Evolutionary conservation across 1,140 invertebrate genomes (phyloP), one percentile per base, ranked within the genome.

Genomic region (Drosophila saltans): DNA sequence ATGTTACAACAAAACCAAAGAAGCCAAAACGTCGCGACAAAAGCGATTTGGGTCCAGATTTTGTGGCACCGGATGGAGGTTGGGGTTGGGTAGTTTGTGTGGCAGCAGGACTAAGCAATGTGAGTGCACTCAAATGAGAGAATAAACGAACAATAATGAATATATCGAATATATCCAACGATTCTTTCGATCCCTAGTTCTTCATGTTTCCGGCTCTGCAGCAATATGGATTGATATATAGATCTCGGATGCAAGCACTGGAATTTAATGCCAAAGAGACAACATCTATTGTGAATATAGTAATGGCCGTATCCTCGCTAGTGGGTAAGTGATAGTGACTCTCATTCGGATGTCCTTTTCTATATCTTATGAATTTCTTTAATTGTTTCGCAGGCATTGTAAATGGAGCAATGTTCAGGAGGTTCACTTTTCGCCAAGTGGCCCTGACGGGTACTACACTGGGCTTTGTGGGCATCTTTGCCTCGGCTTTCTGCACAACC

Each of bases 171-270:
- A 16, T 16, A 16, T 16, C 16, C 16, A 16, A 16, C 16, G 16
- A 16, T 16, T 16, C 16, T 16, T 5, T 10, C 1, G n/a, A 30
- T 45, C 3, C 52, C n/a, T 16, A 96, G 95, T 92, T 95, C 52
- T 94, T 93, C 70, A 91, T 94, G 33, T 92, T 95, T 45, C 94
- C 94, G 6, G 91, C 95, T 26, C 83, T 95, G 11, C 95, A 95
- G 85, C 95, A 94, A 61, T 95, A 95, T 67, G 95, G 95, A 0
- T 88, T 95, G 26, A 92, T 96, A 33, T 96, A 95, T 79, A 93
- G 94, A 26, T 93, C 93, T 58, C 94, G 93, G 75, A 94, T 95
- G 75, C 40, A 88, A 1, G 67, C 92, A 3, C 78, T 95, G 16
- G 94, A 93, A 16, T 94, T 96, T 62, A 93, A 92, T 76, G 93